Evolutionary conservation across 2,797 vertebrate genomes (phyloP).

Genomic region (Ptychadena robeensis): DNA sequence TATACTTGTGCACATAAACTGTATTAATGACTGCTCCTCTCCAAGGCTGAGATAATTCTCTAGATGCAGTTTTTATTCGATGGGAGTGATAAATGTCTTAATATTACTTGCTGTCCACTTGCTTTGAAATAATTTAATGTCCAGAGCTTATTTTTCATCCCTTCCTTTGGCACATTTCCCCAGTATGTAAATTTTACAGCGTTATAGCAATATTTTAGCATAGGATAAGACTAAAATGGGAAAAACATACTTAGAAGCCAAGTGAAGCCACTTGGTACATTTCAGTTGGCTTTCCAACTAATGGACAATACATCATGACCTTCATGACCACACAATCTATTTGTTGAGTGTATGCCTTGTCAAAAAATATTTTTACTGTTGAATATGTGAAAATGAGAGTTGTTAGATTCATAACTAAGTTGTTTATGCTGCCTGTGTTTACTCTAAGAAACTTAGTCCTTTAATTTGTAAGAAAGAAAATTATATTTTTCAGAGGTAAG

Average conservation of each 20-base stretch:
- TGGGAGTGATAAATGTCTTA: slow-evolving; percentile 15
- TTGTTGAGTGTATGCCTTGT: too few species aligned
- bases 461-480: too few species aligned
- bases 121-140: neutral
- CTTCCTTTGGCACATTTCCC: neutral
- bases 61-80: slow-evolving; percentile 13
- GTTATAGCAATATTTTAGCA: neutral
- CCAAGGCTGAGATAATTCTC: neutral
- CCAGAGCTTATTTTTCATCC: neutral
- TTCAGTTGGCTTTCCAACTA: too few species aligned
- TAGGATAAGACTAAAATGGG: neutral
- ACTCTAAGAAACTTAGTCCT: too few species aligned
- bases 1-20: slow-evolving; percentile 1
- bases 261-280: too few species aligned
- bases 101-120: slow-evolving; percentile 13
- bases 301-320: too few species aligned
- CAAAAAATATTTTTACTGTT: too few species aligned
- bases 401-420: too few species aligned
- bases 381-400: too few species aligned
- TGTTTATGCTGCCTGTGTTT: too few species aligned
- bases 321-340: too few species aligned
- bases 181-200: neutral
- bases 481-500: too few species aligned
- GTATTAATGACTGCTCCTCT: neutral
- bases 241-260: neutral